These are phyloP conservation scores for Plumapathes pennacea DNA, from an alignment of 92 coral and sea anemone genomes.

Conservation along the genomic window DNA sequence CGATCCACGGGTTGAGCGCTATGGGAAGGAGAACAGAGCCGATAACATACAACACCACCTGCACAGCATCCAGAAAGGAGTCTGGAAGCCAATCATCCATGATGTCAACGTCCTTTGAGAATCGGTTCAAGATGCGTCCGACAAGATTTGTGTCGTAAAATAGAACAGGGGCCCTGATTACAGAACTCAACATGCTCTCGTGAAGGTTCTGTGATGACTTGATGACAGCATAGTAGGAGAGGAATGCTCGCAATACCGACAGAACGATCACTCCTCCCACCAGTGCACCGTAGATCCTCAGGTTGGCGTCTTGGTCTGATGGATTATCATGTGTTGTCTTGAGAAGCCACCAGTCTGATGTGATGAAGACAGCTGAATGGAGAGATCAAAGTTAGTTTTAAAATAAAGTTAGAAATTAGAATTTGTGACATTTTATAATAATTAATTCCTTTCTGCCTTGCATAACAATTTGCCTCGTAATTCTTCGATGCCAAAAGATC, in stretches of 20 bases:
- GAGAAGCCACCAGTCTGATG: slow-evolving; percentile 44
- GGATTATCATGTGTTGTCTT: slow-evolving; percentile 9
- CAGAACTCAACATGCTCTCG: slow-evolving; percentile 20
- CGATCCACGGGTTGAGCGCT: slow-evolving; percentile 30
- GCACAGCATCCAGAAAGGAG: slow-evolving; percentile 9
- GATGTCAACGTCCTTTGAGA: slow-evolving; percentile 19
- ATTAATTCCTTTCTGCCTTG: too few species aligned
- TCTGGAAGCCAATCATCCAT: slow-evolving; percentile 23
- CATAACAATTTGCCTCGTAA: too few species aligned
- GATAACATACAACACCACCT: background rate
- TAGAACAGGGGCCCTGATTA: slow-evolving; percentile 33
- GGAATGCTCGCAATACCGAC: slow-evolving; percentile 3
- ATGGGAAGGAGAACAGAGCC: slow-evolving; percentile 11
- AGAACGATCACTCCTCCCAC: slow-evolving; percentile 1
- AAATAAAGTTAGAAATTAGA: too few species aligned
- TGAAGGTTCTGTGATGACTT: slow-evolving; percentile 18
- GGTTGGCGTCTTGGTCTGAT: background rate
- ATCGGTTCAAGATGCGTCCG: slow-evolving; percentile 15
- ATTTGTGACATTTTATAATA: too few species aligned
- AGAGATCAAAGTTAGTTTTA: too few species aligned
- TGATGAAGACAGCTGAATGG: slow-evolving; percentile 4
- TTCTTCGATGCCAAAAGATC: too few species aligned
- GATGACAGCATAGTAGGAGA: background rate
- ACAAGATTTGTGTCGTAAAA: slow-evolving; percentile 29
- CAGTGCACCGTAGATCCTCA: slow-evolving; percentile 1